Percentiles rank a stretch among this genome's conserved stretches.
Conservation (phyloP, 2,113 vertebrate genomes). For the Myiozetetes cayanensis region DNA sequence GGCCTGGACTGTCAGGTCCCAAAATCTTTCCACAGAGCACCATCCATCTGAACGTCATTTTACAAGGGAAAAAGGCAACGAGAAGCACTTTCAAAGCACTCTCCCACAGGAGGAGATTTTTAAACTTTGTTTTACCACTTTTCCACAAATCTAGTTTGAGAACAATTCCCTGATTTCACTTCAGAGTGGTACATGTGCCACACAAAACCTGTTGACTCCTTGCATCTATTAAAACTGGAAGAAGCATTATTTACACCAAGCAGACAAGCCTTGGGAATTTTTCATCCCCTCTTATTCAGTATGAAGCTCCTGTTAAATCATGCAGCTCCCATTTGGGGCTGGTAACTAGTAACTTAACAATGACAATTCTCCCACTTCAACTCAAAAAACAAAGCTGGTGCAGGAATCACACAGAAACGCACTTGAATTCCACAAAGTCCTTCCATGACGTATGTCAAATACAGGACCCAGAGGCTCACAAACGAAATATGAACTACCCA, state of each 20-base stretch:
- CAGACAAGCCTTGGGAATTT: neutral
- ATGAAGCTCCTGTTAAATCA: neutral
- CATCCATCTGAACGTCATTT: neutral
- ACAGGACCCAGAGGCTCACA: neutral
- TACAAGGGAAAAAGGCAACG: neutral
- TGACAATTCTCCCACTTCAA: neutral
- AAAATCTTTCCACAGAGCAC: neutral
- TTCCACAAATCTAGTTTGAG: neutral
- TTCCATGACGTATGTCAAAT: neutral
- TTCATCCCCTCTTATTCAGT: neutral
- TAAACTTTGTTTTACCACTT: neutral
- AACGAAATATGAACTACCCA: neutral
- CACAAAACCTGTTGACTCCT: neutral
- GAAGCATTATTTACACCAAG: neutral
- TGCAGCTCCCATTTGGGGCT: neutral
- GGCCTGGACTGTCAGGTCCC: neutral
- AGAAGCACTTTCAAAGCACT: neutral
- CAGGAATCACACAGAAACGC: neutral
- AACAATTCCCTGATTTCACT: neutral
- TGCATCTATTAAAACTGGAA: neutral
- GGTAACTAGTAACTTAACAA: neutral
- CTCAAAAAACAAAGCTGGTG: neutral
- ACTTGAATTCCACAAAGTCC: neutral
- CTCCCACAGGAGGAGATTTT: neutral
- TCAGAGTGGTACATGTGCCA: neutral